phyloP scores from a whole-genome alignment of 2,113 vertebrate species.

The human (Homo sapiens) region DNA sequence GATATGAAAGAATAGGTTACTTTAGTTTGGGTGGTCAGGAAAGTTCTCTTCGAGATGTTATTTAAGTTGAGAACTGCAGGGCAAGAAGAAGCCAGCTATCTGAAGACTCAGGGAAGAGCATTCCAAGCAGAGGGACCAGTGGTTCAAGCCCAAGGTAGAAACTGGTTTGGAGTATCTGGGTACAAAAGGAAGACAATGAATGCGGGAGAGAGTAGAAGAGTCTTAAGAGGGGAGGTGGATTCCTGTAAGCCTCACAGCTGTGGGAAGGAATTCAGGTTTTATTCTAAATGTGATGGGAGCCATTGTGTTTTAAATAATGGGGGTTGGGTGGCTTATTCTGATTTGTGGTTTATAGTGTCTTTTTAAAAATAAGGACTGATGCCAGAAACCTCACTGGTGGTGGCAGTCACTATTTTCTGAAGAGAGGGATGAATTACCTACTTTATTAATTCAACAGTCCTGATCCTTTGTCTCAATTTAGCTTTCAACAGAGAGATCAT shows the following conservation, averaged over 20 bases:
- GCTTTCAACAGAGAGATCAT: neutral
- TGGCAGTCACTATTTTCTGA: neutral
- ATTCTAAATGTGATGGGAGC: neutral
- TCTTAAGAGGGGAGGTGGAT: neutral
- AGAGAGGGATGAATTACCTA: neutral
- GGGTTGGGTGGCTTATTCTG: neutral
- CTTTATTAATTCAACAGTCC: neutral
- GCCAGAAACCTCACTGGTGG: neutral
- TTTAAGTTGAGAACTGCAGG: neutral
- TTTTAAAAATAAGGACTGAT: neutral
- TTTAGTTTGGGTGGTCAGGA: neutral
- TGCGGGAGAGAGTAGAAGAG: neutral
- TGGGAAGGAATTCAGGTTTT: neutral
- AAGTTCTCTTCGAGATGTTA: neutral
- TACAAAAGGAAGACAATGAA: neutral
- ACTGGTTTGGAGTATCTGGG: neutral
- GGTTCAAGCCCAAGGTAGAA: neutral
- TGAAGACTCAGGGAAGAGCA: neutral
- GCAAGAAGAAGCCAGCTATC: neutral
- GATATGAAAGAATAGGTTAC: neutral
- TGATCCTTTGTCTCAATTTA: constrained; percentile 46
- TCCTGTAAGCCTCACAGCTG: neutral
- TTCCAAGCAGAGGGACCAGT: neutral
- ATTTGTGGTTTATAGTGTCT: neutral
- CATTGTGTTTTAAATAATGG: neutral